Conservation (phyloP, 1,140 invertebrate species). For the Bombus fervidus region DNA sequence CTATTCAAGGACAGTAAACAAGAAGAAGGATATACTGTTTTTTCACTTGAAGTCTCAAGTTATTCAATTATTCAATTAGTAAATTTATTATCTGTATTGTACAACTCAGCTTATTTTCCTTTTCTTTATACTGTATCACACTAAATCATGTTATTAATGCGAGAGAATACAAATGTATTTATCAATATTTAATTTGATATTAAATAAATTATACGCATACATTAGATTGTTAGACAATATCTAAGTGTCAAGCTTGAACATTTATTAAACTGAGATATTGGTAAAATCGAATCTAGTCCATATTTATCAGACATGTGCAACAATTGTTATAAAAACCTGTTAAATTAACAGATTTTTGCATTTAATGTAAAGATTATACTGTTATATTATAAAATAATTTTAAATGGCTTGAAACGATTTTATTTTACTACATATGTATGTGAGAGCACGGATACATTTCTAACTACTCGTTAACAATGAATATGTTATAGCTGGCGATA, state of each 20-base stretch:
- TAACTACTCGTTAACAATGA: neutral
- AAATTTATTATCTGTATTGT: neutral
- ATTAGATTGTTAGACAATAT: too few species aligned
- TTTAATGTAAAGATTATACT: too few species aligned
- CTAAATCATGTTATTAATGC: too few species aligned
- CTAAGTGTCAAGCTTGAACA: too few species aligned
- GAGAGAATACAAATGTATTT: too few species aligned
- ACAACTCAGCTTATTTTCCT: neutral
- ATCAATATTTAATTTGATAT: too few species aligned
- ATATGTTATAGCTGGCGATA: conserved; percentile 81
- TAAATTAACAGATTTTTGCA: too few species aligned
- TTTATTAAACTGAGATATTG: too few species aligned
- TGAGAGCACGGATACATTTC: neutral
- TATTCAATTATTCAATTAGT: too few species aligned
- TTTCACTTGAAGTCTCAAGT: neutral
- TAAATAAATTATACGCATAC: too few species aligned
- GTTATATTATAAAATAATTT: neutral
- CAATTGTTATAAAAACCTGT: neutral
- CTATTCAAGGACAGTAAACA: neutral
- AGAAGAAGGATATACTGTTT: neutral
- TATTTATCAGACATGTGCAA: too few species aligned
- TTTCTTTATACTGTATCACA: neutral
- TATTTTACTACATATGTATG: neutral
- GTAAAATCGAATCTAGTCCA: too few species aligned
- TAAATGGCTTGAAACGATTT: neutral